Conservation (phyloP, 1,140 invertebrate species). For the Lepidotrigona ventralis region DNA sequence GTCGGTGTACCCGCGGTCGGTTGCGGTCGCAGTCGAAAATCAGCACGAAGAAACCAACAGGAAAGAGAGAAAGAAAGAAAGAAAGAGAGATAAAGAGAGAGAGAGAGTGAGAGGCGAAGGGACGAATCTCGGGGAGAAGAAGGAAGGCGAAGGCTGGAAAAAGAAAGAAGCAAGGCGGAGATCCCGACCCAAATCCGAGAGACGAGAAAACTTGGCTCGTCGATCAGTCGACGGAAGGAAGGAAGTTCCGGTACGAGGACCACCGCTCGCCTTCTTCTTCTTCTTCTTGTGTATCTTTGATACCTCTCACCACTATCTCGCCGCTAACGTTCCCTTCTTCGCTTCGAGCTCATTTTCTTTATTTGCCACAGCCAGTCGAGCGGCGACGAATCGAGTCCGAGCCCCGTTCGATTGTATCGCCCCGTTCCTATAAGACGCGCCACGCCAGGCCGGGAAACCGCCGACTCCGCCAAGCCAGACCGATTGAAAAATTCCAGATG, state of each 20-base stretch:
- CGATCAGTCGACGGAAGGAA: constrained; percentile 75
- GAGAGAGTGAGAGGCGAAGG: no score
- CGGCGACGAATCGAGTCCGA: neutral
- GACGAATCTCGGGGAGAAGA: no score
- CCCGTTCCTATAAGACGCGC: neutral
- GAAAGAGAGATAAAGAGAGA: no score
- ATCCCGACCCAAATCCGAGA: constrained; percentile 76
- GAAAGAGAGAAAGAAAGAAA: constrained; percentile 14
- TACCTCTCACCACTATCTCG: constrained; percentile 37
- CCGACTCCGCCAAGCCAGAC: constrained; percentile 16
- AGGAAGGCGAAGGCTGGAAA: neutral
- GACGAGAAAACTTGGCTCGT: constrained; percentile 77
- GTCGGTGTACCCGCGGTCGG: constrained; percentile 19
- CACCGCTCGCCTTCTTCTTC: constrained; percentile 54
- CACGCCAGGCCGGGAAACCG: neutral
- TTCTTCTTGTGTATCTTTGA: constrained; percentile 72
- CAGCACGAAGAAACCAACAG: constrained; percentile 54
- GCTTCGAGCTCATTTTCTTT: constrained; percentile 44
- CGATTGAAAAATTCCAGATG: constrained; percentile 13
- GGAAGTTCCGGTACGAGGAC: constrained; percentile 74
- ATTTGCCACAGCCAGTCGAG: constrained; percentile 39
- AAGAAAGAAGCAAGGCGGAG: constrained; percentile 56
- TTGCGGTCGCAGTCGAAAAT: constrained; percentile 57
- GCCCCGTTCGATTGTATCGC: constrained; percentile 36
- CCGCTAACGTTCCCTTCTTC: constrained; percentile 1